A percentile compares a stretch with the other conserved stretches of the same genome.
phyloP scores from a whole-genome alignment of 2,113 vertebrate species.

The Varanus komodoensis region DNA sequence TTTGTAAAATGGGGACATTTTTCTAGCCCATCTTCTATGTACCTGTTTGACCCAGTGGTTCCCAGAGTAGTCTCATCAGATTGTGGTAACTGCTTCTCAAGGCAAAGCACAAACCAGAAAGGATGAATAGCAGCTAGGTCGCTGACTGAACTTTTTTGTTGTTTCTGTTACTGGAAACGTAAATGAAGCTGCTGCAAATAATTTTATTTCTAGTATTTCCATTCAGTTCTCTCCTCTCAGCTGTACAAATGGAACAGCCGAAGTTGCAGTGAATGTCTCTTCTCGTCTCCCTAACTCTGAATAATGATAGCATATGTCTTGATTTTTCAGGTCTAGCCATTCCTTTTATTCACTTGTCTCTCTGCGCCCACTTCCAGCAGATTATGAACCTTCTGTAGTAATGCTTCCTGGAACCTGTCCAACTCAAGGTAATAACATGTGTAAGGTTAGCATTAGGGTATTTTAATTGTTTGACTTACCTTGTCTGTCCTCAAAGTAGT shows the following conservation, averaged over 20 bases:
- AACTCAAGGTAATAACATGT: constrained; percentile 76
- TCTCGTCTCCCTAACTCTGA: no score
- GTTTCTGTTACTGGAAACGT: no score
- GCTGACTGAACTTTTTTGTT: no score
- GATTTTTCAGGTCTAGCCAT: constrained; percentile 87
- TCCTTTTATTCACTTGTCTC: constrained; percentile 91
- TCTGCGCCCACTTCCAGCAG: constrained; percentile 88
- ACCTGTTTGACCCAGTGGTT: no score
- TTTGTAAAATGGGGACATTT: no score
- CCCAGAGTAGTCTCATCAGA: no score
- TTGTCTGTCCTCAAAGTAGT: neutral
- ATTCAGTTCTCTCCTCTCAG: neutral
- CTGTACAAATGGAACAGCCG: neutral
- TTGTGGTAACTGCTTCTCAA: no score
- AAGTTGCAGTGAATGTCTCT: neutral
- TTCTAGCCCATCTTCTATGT: no score
- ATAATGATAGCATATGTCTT: constrained; percentile 15
- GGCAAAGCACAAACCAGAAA: no score
- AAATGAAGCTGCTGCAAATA: neutral
- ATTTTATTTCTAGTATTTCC: neutral
- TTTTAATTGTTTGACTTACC: neutral
- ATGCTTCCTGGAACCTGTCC: constrained; percentile 81
- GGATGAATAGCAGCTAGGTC: no score
- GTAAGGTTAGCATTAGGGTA: neutral
- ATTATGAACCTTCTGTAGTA: constrained; percentile 86